A percentile compares a stretch with the other conserved stretches of the same genome.
phyloP scores from a whole-genome alignment of 2,797 vertebrate genomes.

The Denticeps clupeoides region DNA sequence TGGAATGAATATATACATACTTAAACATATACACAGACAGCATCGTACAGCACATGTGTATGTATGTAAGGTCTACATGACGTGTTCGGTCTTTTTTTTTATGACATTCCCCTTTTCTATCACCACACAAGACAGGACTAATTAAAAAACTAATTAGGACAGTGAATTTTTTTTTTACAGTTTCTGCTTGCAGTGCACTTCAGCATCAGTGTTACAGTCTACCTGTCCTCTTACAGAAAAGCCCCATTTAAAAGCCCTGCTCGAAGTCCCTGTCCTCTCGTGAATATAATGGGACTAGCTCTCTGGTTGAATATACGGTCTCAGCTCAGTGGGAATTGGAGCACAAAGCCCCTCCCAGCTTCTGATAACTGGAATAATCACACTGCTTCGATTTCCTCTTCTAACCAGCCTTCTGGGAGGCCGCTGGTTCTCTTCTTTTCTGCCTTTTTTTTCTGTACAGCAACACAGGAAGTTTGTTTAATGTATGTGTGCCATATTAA shows the following conservation, averaged over 20 bases:
- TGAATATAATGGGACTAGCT: slow-evolving; percentile 4
- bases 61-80: too few relatives aligned
- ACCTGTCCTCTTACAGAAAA: background rate
- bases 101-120: too few relatives aligned
- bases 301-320: slow-evolving; percentile 14
- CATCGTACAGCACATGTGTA: too few relatives aligned
- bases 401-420: too few relatives aligned
- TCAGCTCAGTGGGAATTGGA: slow-evolving; percentile 13
- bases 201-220: slow-evolving; percentile 12
- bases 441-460: background rate
- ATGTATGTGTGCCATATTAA: background rate
- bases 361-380: slow-evolving; percentile 14
- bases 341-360: slow-evolving; percentile 6
- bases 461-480: background rate
- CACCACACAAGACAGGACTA: too few relatives aligned
- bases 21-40: too few relatives aligned
- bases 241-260: background rate
- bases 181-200: background rate
- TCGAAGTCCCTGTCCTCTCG: slow-evolving; percentile 12
- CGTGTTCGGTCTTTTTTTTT: too few relatives aligned
- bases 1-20: too few relatives aligned
- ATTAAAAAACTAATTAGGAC: too few relatives aligned
- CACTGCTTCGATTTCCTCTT: slow-evolving; percentile 11
- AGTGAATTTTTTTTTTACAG: background rate
- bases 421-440: background rate